Evolutionary conservation across 2,797 vertebrate genomes (phyloP), one percentile per base, ranked within the genome.

Genomic region (Myiotriccus ornatus): DNA sequence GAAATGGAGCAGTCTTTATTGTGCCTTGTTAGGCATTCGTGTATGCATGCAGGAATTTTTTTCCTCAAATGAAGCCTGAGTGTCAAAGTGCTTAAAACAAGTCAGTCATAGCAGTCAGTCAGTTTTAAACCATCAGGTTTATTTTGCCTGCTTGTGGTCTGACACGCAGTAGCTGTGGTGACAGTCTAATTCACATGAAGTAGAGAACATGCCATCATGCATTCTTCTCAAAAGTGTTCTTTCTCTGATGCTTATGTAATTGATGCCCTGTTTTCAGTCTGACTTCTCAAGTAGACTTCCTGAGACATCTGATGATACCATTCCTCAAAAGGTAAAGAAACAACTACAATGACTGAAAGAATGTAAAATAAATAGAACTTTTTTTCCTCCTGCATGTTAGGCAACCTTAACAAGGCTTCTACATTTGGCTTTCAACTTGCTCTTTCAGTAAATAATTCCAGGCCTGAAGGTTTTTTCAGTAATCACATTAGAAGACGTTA

Each of bases 291-390:
- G 97, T 96, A 98, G 97, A 96, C 95, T 97, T 92, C 98, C 98
- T 43, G 98, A 98, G 97, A 92, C 97, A 92, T 46, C 98, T 49
- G 98, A 98, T 96, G 98, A 98, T 97, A 96, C 91, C 97, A 96
- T 97, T 97, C 97, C 97, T 97, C 98, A 98, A 97, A 98, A 98
- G 98, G 98, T 98, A 98, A 98, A 95, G 80, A 90, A 97, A 94
- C 46, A 71, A 87, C 56, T 75, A 90, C 85, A 63, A 84, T 76
- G 86, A 71, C 50, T 60, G 39, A 89, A 93, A 96, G 82, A 97
- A 93, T 92, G 80, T 96, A 23, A 95, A 96, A 85, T 56, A 85
- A 95, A 93, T 83, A 69, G 49, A 84, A 91, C 85, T 84, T 65
- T 79, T 94, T 85, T 50, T 84, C 80, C 28, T 92, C 73, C 86